These are phyloP conservation scores for Ceratitis capitata DNA, from an alignment of 1,140 invertebrate genomes.

Conservation along the genomic window DNA sequence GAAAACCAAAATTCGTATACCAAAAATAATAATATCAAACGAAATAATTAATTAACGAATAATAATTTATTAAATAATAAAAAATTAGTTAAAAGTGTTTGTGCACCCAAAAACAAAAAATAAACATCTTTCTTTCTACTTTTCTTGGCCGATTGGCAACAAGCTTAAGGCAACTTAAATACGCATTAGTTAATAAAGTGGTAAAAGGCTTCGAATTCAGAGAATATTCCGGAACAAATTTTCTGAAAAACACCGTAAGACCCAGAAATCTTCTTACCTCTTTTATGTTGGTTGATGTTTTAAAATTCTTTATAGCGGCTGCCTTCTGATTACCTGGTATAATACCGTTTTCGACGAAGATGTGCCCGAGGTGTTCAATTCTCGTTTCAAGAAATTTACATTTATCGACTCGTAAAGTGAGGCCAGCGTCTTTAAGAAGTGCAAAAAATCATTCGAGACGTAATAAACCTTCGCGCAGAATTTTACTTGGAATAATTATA, in stretches of 20 bases:
- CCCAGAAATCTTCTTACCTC: conserved; percentile 52
- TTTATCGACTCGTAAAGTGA: conserved; percentile 55
- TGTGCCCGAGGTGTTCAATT: conserved; percentile 53
- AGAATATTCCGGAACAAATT: conserved; percentile 52
- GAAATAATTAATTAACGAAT: too few relatives aligned
- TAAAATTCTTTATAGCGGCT: conserved; percentile 49
- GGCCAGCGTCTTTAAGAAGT: conserved; percentile 48
- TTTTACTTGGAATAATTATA: conserved; percentile 47
- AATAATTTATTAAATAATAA: too few relatives aligned
- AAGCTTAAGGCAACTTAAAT: too few relatives aligned
- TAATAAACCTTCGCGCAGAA: conserved; percentile 47
- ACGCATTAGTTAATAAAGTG: too few relatives aligned
- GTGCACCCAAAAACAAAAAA: too few relatives aligned
- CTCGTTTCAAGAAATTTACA: conserved; percentile 55
- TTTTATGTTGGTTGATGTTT: conserved; percentile 47
- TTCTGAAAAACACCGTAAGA: conserved; percentile 46
- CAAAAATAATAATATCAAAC: too few relatives aligned
- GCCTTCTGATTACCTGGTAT: conserved; percentile 52
- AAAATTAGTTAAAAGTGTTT: too few relatives aligned
- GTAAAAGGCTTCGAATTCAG: conserved; percentile 49
- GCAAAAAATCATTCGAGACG: conserved; percentile 48
- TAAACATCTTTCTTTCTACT: too few relatives aligned
- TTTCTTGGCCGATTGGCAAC: too few relatives aligned
- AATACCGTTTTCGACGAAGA: conserved; percentile 47
- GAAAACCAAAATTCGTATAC: too few relatives aligned